These are phyloP conservation scores for Synergus japonicus DNA, from an alignment of 2,888 invertebrate species.

Conservation along the genomic window DNA sequence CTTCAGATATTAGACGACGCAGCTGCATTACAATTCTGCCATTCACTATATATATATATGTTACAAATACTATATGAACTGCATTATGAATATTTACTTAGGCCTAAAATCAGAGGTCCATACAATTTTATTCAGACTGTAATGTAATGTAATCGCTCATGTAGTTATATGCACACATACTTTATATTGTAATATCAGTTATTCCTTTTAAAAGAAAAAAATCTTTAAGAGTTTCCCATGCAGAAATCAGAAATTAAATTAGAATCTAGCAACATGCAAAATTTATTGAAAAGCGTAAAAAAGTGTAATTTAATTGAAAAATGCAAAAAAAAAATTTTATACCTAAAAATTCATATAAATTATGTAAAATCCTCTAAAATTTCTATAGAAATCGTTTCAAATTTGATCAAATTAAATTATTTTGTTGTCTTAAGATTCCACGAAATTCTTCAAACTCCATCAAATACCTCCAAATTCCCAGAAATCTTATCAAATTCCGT, in stretches of 20 bases:
- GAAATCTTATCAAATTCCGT: too few species aligned
- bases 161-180: neutral
- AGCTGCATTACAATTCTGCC: conserved; percentile 23
- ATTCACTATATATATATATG: neutral
- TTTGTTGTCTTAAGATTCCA: too few species aligned
- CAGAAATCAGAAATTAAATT: conserved; percentile 16
- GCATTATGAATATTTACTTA: conserved; percentile 34
- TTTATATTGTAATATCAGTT: neutral
- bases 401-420: too few species aligned
- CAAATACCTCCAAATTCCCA: too few species aligned
- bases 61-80: neutral
- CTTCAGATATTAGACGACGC: neutral
- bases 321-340: neutral
- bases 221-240: conserved; percentile 26
- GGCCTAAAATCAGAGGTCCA: conserved; percentile 20
- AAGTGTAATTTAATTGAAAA: neutral
- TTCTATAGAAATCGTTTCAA: too few species aligned
- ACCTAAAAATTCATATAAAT: neutral
- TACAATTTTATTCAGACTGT: conserved; percentile 11
- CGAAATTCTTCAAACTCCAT: too few species aligned
- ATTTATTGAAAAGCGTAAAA: neutral
- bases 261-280: conserved; percentile 25
- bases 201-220: conserved; percentile 10
- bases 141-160: neutral
- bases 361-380: too few species aligned